These are phyloP conservation scores for Timandra comae DNA, from an alignment of 2,888 invertebrate genomes.

Conservation along the genomic window DNA sequence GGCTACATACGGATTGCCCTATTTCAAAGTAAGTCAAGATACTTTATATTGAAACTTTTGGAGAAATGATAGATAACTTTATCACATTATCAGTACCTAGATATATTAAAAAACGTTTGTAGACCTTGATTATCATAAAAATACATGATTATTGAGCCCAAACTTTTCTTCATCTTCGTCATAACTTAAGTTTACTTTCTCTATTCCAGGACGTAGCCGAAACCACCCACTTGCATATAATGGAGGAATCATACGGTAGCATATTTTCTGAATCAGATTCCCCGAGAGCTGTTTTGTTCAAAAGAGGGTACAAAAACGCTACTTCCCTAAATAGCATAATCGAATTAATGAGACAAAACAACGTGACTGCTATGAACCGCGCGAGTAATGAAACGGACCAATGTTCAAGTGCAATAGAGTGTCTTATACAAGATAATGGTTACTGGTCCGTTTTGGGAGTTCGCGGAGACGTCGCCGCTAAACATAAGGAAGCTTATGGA, in stretches of 20 bases:
- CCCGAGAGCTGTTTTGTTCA: conserved; percentile 53
- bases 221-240: conserved; percentile 47
- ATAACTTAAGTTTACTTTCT: too few relatives aligned
- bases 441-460: conserved; percentile 55
- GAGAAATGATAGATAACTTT: too few relatives aligned
- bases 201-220: conserved; percentile 54
- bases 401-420: conserved; percentile 38
- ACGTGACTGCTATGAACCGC: conserved; percentile 46
- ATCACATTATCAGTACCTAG: too few relatives aligned
- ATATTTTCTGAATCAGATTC: conserved; percentile 56
- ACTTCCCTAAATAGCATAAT: conserved; percentile 53
- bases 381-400: conserved; percentile 31
- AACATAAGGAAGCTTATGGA: conserved; percentile 56
- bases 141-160: too few relatives aligned
- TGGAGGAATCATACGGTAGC: conserved; percentile 49
- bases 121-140: too few relatives aligned
- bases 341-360: conserved; percentile 59
- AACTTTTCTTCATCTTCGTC: too few relatives aligned
- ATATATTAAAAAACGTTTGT: too few relatives aligned
- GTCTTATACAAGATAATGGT: conserved; percentile 41
- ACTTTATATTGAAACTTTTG: neutral
- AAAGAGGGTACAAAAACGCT: conserved; percentile 53
- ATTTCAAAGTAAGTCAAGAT: conserved; percentile 58
- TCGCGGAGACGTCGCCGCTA: conserved; percentile 51
- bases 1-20: conserved; percentile 81